Evolutionary conservation across 1,140 invertebrate genomes (phyloP), one percentile per base, ranked within the genome.

Genomic region (Leptopilina clavipes): DNA sequence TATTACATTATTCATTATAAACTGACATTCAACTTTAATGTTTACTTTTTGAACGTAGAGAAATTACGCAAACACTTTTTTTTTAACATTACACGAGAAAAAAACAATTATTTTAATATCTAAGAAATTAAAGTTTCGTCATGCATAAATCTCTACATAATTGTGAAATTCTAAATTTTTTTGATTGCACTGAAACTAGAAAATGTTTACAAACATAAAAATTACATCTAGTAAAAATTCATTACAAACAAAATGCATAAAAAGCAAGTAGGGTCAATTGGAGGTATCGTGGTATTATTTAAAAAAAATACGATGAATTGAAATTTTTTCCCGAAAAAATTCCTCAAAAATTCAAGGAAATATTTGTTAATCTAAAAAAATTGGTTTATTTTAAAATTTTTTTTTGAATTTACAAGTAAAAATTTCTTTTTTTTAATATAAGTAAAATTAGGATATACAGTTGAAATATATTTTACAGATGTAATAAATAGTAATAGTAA

Each of bases 261-360:
- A 65, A 65, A 65, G 59, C 59, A 31, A 65, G n/a, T 65, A 65
- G 59, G 59, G 22, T 65, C 59, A 65, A 65, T 65, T 65, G 59
- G 25, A 65, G 59, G 25, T 12, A 65, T 65, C 59, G 59, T 65
- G 59, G 59, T 59, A 12, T 3, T 31, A n/a, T 25, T 12, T 12
- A 12, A 10, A 59, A 12, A 48, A 3, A 72, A 71, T 73, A 54
- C 37, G 52, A 72, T 76, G 75, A 14, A 75, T 25, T 72, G 45
- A 65, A 54, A 73, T 77, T 73, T 76, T 79, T 56, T n/a, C n/a
- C n/a, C 25, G 25, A 48, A 12, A 48, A n/a, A n/a, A n/a, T n/a
- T n/a, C 14, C 3, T 5, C 0, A 14, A 31, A 31, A 31, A 31
- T 3, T 31, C 1, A 31, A 31, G 25, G 25, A 31, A 31, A 31